Percentiles rank a stretch among this genome's conserved stretches.
These are phyloP conservation scores for Leucophora obtusa DNA, from an alignment of 2,888 invertebrate genomes.

Conservation along the genomic window DNA sequence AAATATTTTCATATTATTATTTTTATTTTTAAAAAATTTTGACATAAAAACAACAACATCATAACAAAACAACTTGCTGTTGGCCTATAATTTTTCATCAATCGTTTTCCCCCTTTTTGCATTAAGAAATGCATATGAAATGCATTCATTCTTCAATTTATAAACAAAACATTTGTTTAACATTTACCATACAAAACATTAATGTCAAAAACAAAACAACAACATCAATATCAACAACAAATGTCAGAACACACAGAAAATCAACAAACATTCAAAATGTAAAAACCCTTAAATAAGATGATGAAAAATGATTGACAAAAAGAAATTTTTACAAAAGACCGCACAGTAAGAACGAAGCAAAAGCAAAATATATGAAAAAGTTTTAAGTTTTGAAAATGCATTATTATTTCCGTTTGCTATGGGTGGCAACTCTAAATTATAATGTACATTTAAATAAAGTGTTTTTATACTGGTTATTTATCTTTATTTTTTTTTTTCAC, in stretches of 20 bases:
- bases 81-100: background rate
- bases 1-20: background rate
- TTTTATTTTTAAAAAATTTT: background rate
- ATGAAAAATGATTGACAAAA: conserved; percentile 55
- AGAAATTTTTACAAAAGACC: background rate
- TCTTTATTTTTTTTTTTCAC: background rate
- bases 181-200: conserved; percentile 58
- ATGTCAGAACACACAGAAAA: conserved; percentile 41
- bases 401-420: background rate
- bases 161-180: conserved; percentile 62
- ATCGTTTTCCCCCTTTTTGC: background rate
- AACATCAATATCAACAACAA: conserved; percentile 38
- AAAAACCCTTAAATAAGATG: conserved; percentile 30
- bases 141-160: conserved; percentile 4
- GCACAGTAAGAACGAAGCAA: background rate
- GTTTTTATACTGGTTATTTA: background rate
- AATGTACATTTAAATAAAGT: background rate
- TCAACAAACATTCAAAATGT: background rate
- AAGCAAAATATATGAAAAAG: background rate
- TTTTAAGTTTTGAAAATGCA: background rate
- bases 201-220: conserved; percentile 53
- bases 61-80: background rate
- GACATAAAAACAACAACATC: background rate
- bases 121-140: background rate
- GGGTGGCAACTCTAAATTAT: background rate